phyloP scores from a whole-genome alignment of 2,113 vertebrate species.

The Semicossyphus pulcher region DNA sequence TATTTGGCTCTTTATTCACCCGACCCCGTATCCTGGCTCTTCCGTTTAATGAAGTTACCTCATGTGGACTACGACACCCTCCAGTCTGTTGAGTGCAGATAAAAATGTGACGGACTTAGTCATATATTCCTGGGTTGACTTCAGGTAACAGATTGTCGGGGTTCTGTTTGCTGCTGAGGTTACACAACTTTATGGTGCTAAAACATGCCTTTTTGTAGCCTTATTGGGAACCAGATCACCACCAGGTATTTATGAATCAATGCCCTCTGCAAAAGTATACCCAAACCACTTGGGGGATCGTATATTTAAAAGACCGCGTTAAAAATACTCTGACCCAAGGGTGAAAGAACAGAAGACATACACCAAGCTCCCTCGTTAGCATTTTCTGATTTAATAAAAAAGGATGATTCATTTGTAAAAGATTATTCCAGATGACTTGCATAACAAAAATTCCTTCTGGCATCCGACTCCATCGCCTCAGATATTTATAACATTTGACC shows the following conservation, averaged over 20 bases:
- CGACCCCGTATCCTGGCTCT: slow-evolving; percentile 11
- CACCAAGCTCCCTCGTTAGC: neutral
- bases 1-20: slow-evolving; percentile 33
- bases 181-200: too few relatives aligned
- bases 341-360: neutral
- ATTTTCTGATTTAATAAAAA: neutral
- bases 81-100: slow-evolving; percentile 34
- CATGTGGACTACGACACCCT: slow-evolving; percentile 38
- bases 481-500: neutral
- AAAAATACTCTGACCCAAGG: too few relatives aligned
- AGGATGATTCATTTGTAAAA: neutral
- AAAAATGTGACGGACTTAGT: slow-evolving; percentile 29
- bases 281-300: slow-evolving; percentile 8
- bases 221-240: neutral
- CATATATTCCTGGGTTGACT: slow-evolving; percentile 4
- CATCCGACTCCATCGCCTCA: neutral
- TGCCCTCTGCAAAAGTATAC: neutral
- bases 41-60: slow-evolving; percentile 58
- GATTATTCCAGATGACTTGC: neutral
- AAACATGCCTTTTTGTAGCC: neutral
- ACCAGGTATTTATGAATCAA: neutral
- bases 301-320: neutral
- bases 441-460: neutral
- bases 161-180: too few relatives aligned
- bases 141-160: neutral